phyloP scores from a whole-genome alignment of 2,113 vertebrate genomes.

The Illadopsis cleaveri region DNA sequence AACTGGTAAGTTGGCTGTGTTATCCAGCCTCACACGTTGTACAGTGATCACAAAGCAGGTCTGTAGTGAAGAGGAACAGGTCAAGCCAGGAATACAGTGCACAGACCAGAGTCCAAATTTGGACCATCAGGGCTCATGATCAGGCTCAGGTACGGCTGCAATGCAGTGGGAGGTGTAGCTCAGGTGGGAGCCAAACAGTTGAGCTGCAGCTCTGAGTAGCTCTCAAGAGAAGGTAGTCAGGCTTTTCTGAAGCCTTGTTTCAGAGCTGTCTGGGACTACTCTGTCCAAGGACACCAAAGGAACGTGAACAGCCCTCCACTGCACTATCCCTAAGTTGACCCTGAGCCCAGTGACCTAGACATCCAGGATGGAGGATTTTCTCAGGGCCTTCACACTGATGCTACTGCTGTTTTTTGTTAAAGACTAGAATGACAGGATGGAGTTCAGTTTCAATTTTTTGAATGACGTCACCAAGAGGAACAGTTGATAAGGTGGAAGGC shows the following conservation, averaged over 20 bases:
- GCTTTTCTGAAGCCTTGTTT: neutral
- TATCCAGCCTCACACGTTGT: neutral
- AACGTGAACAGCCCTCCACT: neutral
- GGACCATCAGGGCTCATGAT: neutral
- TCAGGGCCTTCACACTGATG: neutral
- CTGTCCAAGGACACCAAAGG: neutral
- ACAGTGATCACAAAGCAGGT: neutral
- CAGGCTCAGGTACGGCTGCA: neutral
- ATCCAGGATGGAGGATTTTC: neutral
- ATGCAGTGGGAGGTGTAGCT: neutral
- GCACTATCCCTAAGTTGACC: rapidly evolving
- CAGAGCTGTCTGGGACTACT: neutral
- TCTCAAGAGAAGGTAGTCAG: neutral
- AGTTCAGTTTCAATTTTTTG: neutral
- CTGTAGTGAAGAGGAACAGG: neutral
- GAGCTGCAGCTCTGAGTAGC: neutral
- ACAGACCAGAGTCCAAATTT: neutral
- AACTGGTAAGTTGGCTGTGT: neutral
- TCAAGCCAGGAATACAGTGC: neutral
- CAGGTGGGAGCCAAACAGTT: neutral
- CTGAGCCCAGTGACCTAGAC: neutral
- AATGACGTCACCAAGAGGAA: neutral
- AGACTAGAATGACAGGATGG: neutral
- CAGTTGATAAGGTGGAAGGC: neutral
- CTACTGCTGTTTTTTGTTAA: neutral